Base-by-base conservation (phyloP, 1,140 invertebrate species). In the Drosophila erecta region DNA sequence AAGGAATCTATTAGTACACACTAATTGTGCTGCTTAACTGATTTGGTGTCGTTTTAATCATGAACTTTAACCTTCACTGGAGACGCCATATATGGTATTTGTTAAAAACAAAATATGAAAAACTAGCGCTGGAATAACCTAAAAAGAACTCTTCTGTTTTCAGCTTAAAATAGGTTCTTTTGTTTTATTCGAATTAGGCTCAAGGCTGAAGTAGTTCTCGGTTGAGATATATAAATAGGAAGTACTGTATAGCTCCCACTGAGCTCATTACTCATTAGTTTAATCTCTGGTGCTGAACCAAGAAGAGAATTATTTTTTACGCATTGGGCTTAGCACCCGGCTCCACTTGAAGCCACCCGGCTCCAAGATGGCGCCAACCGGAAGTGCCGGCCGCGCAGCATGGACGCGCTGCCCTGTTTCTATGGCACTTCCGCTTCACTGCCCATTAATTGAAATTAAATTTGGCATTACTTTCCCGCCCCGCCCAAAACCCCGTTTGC, bases 401-500 rank as follows among this genome's bases (percentile, higher is more conserved):
- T 67, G 61, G 72, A 62, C 72, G 50, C 71, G 35, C 49, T 50
- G 65, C 62, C 38, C 49, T 24, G 74, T 64, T 81, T 81, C 70
- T 60, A 69, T 65, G 74, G 75, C 61, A 79, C 81, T 81, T 87
- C 81, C 81, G 84, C 75, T 79, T 66, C 72, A 77, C 62, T 86
- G 79, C 60, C 73, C 83, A 83, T 86, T 86, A 86, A 86, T 86
- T 87, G 83, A 83, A 86, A 87, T 86, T 86, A 83, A 87, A 86
- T 86, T 86, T 86, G 83, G 66, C 75, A 79, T 87, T 78, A 79
- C 75, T 53, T 47, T 37, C 55, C 41, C 44, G 17, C 37, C 22
- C 41, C 44, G n/a, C 37, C 15, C 41, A 35, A 30, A 27, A 11
- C 35, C 37, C 33, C 8, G n/a, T n/a, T 20, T 17, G 27, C 41